Base-by-base conservation (phyloP, 2,113 vertebrate species). In the Mustela nigripes region DNA sequence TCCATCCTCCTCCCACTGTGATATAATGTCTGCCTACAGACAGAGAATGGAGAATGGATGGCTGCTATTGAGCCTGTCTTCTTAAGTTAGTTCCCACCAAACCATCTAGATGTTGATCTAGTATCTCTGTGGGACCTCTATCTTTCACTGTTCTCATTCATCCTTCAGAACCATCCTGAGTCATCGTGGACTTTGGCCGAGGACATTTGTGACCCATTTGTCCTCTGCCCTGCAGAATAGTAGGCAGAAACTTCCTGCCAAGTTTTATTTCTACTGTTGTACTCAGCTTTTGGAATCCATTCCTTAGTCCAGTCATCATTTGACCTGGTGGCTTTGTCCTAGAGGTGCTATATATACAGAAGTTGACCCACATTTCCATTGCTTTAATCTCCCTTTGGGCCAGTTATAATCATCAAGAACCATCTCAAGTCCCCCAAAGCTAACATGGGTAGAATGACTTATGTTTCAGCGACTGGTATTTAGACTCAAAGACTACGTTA, bases 381-480 rank as follows among this genome's bases (percentile, higher is more conserved):
- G 33, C 33, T 73, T 73, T 39, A 50, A 48, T 45, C 50, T 26
- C 42, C 31, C 58, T 24, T 79, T 92, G 21, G 83, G 67, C 74
- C 42, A 76, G 62, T 80, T 93, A 84, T 60, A 69, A 19, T 69
- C 60, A 53, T 53, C 48, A 82, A 76, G 45, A 93, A 79, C 26
- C 50, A 88, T 82, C 45, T 86, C 56, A n/a, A 45, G 2, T 67
- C 67, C 45, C 95, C 97, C 81, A 96, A 87, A 98, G 74, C 18
- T 97, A 98, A 42, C 95, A 89, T 93, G 21, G 74, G 36, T 98
- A 92, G 81, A 98, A 97, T 89, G 96, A 97, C 95, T 98, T 98
- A 97, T 96, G 98, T 67, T 98, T 95, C 93, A 97, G 91, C 97
- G 98, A 96, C 96, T 98, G 98, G 97, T 97, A 91, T 99, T 99